These are phyloP conservation scores for Campylomormyrus tamandua DNA, from an alignment of 2,113 vertebrate species.

Conservation along the genomic window DNA sequence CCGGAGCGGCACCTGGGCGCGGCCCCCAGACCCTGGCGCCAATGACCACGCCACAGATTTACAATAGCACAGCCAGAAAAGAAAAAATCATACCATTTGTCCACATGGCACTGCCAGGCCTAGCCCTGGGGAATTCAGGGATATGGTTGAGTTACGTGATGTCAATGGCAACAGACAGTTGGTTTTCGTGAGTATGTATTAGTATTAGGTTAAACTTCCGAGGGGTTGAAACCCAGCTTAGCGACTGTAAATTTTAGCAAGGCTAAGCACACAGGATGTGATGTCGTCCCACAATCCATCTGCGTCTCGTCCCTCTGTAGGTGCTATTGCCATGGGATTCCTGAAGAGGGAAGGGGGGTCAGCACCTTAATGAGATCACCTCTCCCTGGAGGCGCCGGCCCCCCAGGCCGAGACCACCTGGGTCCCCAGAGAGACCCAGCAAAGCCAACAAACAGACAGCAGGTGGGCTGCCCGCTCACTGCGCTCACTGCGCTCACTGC, in stretches of 20 bases:
- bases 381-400: not conserved
- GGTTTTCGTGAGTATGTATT: not conserved
- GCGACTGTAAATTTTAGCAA: not conserved
- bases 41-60: not conserved
- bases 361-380: not conserved
- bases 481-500: not conserved
- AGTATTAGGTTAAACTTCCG: not conserved
- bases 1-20: not conserved
- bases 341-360: not conserved
- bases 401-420: not conserved
- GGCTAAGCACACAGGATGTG: not conserved
- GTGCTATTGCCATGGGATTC: not conserved
- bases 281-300: not conserved
- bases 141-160: not conserved
- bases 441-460: conserved; percentile 7
- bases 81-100: not conserved
- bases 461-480: not conserved
- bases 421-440: not conserved
- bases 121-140: not conserved
- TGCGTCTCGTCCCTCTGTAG: not conserved
- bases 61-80: not conserved
- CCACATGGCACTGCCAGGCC: not conserved
- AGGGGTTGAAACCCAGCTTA: not conserved
- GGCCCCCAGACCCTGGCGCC: not conserved
- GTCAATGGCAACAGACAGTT: not conserved